Conservation (phyloP, 1,140 invertebrate species). For the Drosophila teissieri region DNA sequence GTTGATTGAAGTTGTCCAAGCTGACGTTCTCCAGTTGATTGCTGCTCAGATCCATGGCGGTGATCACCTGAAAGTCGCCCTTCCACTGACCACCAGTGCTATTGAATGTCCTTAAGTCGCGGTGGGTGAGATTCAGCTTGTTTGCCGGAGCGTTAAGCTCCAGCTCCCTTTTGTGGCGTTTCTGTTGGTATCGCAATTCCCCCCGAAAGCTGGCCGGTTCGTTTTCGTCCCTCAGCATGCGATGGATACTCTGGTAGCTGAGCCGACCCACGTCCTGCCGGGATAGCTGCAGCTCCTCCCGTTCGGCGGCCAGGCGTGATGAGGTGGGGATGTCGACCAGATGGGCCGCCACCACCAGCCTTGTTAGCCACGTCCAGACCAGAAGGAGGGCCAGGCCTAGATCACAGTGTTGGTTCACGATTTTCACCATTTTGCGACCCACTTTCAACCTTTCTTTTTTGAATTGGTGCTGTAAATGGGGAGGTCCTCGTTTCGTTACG, state of each 20-base stretch:
- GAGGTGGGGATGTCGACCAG: constrained; percentile 16
- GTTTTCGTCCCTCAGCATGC: constrained; percentile 76
- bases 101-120: constrained; percentile 49
- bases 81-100: constrained; percentile 55
- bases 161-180: constrained; percentile 49
- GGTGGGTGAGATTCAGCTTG: constrained; percentile 56
- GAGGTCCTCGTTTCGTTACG: constrained; percentile 7
- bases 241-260: constrained; percentile 68
- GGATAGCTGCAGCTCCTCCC: constrained; percentile 47
- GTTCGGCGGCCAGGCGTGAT: constrained; percentile 36
- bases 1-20: constrained; percentile 47
- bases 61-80: constrained; percentile 56
- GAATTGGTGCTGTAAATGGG: constrained; percentile 14
- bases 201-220: constrained; percentile 61
- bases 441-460: constrained; percentile 1
- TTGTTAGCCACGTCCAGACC: constrained; percentile 29
- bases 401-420: constrained; percentile 54
- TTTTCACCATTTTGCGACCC: constrained; percentile 52
- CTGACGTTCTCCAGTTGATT: constrained; percentile 50
- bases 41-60: constrained; percentile 54
- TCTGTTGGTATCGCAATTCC: constrained; percentile 71
- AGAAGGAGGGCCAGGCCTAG: constrained; percentile 35
- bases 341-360: constrained; percentile 14
- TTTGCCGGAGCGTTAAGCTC: constrained; percentile 20
- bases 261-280: constrained; percentile 49